phyloP scores from a whole-genome alignment of 2,113 vertebrate species.

The Atherinomorus stipes region DNA sequence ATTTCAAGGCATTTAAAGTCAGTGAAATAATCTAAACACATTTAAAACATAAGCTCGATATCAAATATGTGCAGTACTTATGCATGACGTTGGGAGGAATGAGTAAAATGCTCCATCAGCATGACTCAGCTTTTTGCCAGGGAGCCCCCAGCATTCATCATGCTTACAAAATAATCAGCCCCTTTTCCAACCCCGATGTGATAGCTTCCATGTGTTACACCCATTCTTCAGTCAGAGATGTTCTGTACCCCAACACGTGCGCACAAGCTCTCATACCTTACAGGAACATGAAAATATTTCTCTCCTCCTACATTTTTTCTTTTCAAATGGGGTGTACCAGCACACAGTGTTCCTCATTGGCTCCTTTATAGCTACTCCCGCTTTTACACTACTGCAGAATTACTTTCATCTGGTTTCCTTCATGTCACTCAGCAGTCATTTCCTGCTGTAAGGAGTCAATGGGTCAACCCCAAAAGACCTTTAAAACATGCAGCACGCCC shows the following conservation, averaged over 20 bases:
- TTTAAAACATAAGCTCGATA: too few species aligned
- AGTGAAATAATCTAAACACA: too few species aligned
- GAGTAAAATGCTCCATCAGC: constrained; percentile 58
- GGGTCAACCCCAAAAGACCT: constrained; percentile 1
- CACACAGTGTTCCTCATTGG: constrained; percentile 52
- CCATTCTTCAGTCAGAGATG: constrained; percentile 19
- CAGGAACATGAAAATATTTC: constrained; percentile 2
- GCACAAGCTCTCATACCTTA: constrained; percentile 1
- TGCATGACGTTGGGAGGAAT: constrained; percentile 14
- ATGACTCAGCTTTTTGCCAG: constrained; percentile 69
- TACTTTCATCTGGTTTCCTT: constrained; percentile 21
- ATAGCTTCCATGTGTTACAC: constrained; percentile 40
- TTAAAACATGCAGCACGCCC: neutral
- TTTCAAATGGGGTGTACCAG: constrained; percentile 41
- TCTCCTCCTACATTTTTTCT: neutral
- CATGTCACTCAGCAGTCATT: neutral
- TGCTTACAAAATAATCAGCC: constrained; percentile 22
- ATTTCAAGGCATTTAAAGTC: too few species aligned
- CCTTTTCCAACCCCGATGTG: constrained; percentile 1
- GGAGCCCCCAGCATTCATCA: constrained; percentile 38
- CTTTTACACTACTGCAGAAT: neutral
- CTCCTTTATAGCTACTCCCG: constrained; percentile 18
- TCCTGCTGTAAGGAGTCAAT: constrained; percentile 13
- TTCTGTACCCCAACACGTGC: constrained; percentile 4
- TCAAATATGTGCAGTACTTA: constrained; percentile 15